Percentiles rank a stretch among this genome's conserved stretches.
These are phyloP conservation scores for Macrocentrus cingulum DNA, from an alignment of 1,140 invertebrate species.

Conservation along the genomic window DNA sequence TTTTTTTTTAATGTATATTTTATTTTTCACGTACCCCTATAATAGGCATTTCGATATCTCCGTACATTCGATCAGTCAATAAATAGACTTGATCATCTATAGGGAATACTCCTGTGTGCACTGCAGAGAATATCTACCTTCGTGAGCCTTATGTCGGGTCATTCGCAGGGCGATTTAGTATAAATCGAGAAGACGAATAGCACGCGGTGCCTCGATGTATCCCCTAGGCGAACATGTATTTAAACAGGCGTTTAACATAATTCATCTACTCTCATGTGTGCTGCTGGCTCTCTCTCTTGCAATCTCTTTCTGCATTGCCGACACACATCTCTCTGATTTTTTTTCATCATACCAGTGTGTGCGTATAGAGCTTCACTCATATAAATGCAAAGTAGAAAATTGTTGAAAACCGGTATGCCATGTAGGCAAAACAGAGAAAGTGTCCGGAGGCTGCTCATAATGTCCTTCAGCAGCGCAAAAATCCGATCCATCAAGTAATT, in stretches of 20 bases:
- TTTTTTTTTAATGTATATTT: too few species aligned
- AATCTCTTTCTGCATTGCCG: conserved; percentile 3
- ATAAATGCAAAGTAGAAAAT: conserved; percentile 43
- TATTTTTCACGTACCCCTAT: too few species aligned
- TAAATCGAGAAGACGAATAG: conserved; percentile 57
- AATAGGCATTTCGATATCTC: too few species aligned
- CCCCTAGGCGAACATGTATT: conserved; percentile 53
- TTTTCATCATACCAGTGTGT: conserved; percentile 9
- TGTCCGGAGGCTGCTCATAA: background rate
- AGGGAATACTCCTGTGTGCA: background rate
- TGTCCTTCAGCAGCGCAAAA: background rate
- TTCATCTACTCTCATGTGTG: conserved; percentile 45
- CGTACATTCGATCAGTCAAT: background rate
- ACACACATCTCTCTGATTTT: conserved; percentile 8
- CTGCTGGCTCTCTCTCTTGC: conserved; percentile 17
- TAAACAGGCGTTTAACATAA: conserved; percentile 57
- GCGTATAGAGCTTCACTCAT: conserved; percentile 28
- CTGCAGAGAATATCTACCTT: too few species aligned
- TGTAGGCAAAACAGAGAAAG: conserved; percentile 3
- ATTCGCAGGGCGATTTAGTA: conserved; percentile 47
- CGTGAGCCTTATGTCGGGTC: conserved; percentile 37
- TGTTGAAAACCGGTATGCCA: conserved; percentile 18
- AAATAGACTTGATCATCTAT: conserved; percentile 1
- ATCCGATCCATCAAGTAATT: conserved; percentile 16
- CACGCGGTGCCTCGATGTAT: conserved; percentile 39